Evolutionary conservation across 1,140 invertebrate species (phyloP), one percentile per base, ranked within the genome.

Genomic region (Sarcophaga peregrina): DNA sequence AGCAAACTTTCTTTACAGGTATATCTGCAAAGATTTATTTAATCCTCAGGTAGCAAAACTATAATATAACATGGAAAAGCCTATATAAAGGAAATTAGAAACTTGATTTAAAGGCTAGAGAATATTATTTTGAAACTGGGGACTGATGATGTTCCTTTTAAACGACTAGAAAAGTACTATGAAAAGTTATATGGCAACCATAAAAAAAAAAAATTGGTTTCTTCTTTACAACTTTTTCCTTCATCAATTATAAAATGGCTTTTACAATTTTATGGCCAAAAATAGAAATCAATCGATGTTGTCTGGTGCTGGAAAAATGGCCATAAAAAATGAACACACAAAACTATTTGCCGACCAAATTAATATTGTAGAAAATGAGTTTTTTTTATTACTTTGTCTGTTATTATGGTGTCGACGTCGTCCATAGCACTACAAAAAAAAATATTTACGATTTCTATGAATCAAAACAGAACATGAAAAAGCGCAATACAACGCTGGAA

Each of bases 401-500:
- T 17, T 20, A 68, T 68, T 68, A 68, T 20, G 62, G 8, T 20
- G 62, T 68, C n/a, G 11, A 58, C 3, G 11, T 15, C n/a, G 15
- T 13, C 1, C 20, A 20, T 25, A 20, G n/a, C 17, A 68, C 25
- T 20, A 7, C 17, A 68, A 17, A 5, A 8, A 68, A 17, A 7
- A 68, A 62, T 20, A 25, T 17, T 68, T n/a, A 68, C n/a, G 58
- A 68, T 68, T 68, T 68, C 58, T 68, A 68, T 68, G 58, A 20
- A 68, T 68, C 62, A 68, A 68, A 68, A 68, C 17, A 68, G 20
- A 68, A 68, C 17, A 68, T n/a, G 54, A 58, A 58, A 58, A 58
- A 13, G 15, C 62, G 62, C 17, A 68, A 68, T 2, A 37, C 25
- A 37, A 37, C 25, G 25, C 25, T 37, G 25, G 25, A 37, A 37